phyloP scores from a whole-genome alignment of 2,797 vertebrate species.

The Onychomys torridus region DNA sequence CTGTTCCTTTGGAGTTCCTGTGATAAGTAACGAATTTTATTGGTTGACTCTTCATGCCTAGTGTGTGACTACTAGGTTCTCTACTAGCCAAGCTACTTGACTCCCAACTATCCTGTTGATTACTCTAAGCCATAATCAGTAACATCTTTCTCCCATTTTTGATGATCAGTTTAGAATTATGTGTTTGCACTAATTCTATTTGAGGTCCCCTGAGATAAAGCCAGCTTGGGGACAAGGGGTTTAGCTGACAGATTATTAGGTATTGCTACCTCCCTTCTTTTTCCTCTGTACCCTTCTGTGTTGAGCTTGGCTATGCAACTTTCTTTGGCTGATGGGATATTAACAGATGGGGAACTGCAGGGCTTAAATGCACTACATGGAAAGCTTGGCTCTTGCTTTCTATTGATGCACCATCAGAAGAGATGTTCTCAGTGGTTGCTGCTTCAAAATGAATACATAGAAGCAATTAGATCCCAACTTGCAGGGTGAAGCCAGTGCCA shows the following conservation, averaged over 20 bases:
- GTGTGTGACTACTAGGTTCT: background rate
- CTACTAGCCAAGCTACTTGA: background rate
- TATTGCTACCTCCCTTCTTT: background rate
- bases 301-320: background rate
- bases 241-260: background rate
- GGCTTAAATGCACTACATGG: background rate
- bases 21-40: background rate
- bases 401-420: background rate
- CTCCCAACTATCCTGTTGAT: background rate
- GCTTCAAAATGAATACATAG: background rate
- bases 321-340: background rate
- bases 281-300: background rate
- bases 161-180: background rate
- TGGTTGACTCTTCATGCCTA: background rate
- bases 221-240: background rate
- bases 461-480: background rate
- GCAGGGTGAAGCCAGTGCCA: background rate
- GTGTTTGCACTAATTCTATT: background rate
- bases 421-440: background rate
- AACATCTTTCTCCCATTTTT: background rate
- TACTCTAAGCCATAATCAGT: background rate
- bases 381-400: background rate
- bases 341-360: background rate
- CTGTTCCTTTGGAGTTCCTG: background rate
- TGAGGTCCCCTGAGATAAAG: background rate